Evolutionary conservation across 2,113 vertebrate species (phyloP).

Genomic region (Nothobranchius kuhntae): DNA sequence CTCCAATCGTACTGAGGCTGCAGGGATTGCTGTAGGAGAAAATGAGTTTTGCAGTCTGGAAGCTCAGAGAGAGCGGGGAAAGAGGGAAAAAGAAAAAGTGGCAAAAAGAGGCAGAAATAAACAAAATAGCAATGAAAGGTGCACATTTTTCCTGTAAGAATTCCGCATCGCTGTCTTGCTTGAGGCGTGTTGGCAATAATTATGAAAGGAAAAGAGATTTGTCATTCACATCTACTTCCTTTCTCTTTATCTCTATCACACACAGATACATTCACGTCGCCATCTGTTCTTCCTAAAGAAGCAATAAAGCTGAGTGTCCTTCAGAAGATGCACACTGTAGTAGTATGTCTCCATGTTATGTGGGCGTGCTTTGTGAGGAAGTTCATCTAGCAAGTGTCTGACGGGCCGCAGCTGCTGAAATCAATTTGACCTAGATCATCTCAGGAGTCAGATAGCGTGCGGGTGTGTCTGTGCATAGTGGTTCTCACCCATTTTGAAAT

Average conservation of each 20-base stretch:
- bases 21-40: slow-evolving; percentile 54
- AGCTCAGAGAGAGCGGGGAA: slow-evolving; percentile 4
- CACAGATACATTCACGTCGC: slow-evolving; percentile 20
- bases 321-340: slow-evolving; percentile 33
- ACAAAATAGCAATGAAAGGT: slow-evolving; percentile 3
- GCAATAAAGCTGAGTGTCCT: slow-evolving; percentile 26
- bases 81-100: not conserved
- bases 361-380: slow-evolving; percentile 21
- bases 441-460: slow-evolving; percentile 24
- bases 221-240: slow-evolving; percentile 36
- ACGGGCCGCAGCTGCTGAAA: slow-evolving; percentile 47
- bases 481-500: slow-evolving; percentile 34
- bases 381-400: slow-evolving; percentile 42
- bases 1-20: slow-evolving; percentile 30
- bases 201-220: slow-evolving; percentile 45
- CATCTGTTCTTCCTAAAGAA: slow-evolving; percentile 58
- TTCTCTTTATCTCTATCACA: slow-evolving; percentile 16
- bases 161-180: slow-evolving; percentile 36
- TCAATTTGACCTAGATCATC: slow-evolving; percentile 57
- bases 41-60: slow-evolving; percentile 62
- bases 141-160: slow-evolving; percentile 21
- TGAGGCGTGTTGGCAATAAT: slow-evolving; percentile 48
- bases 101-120: not conserved
- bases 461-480: slow-evolving; percentile 27
- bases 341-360: slow-evolving; percentile 16